Base-by-base conservation (phyloP, 2,797 vertebrate species). In the Danio kyathit region DNA sequence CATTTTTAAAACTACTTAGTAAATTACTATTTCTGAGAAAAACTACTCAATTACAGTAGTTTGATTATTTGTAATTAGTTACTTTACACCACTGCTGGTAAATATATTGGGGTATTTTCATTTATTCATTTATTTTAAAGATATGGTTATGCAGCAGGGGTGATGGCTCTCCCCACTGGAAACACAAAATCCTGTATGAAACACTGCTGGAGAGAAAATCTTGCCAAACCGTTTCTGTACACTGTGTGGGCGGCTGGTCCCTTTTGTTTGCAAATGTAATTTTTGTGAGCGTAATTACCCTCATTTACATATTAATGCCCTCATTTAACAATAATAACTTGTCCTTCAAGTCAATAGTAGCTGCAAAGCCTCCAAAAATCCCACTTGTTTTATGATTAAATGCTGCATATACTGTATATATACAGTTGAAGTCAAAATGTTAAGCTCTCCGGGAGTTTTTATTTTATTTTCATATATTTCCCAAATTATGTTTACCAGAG, bases 141-240 rank as follows among this genome's bases (percentile, higher is more conserved):
- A 56, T 5, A 57, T 21, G 6, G 11, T 19, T 57, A 59, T 44
- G 6, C 21, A 12, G 41, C 41, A 46, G 54, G 67, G 54, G 12
- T 44, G 17, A 7, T 21, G 19, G 38, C 38, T 73, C 6, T 41
- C 14, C 67, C 6, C 29, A 5, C 9, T 59, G 17, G 17, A 10
- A 46, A 46, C 44, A 16, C 17, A 10, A 46, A 73, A 73, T 73
- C 67, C 54, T 29, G n/a, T 72, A 57, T 43, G 52, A 72, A 72
- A 57, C 5, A 1, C 71, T 59, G 17, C 57, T 29, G 46, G 56
- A 79, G 21, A 71, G 38, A 54, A 13, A 52, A 43, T 71, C 67
- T 41, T 52, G 67, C 76, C 57, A 52, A 71, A 63, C 44, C 14
- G n/a, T 48, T 79, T 66, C 57, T 63, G 57, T 71, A 44, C 76